Percentiles rank a stretch among this genome's conserved stretches.
Evolutionary conservation across 2,888 invertebrate genomes (phyloP).

Genomic region (Prosapia bicincta): DNA sequence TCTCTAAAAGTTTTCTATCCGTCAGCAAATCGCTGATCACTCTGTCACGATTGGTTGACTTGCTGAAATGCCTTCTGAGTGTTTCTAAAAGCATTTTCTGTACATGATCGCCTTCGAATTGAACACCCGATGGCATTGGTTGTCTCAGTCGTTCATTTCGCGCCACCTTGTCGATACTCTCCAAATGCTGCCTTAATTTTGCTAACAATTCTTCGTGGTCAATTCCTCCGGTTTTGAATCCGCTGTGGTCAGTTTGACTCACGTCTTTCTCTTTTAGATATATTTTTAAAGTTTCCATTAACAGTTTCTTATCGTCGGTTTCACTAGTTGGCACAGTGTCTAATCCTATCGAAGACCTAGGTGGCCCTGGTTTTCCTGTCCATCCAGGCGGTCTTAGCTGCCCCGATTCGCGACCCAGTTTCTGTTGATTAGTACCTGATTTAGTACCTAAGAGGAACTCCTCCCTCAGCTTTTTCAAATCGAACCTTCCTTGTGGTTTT

Average conservation of each 20-base stretch:
- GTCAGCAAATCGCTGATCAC: slow-evolving; percentile 70
- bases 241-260: slow-evolving; percentile 43
- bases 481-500: slow-evolving; percentile 61
- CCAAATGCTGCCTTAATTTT: slow-evolving; percentile 58
- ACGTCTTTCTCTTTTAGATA: slow-evolving; percentile 56
- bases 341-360: slow-evolving; percentile 45
- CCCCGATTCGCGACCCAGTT: neutral
- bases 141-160: slow-evolving; percentile 33
- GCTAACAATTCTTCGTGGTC: slow-evolving; percentile 63
- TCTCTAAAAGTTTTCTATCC: slow-evolving; percentile 68
- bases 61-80: slow-evolving; percentile 62
- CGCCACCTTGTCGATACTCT: slow-evolving; percentile 44
- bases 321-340: slow-evolving; percentile 30
- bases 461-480: slow-evolving; percentile 63
- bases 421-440: neutral
- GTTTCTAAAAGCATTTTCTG: slow-evolving; percentile 63
- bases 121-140: slow-evolving; percentile 17
- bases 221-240: slow-evolving; percentile 38
- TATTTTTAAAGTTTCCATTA: slow-evolving; percentile 63
- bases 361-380: slow-evolving; percentile 23
- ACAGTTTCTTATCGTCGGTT: slow-evolving; percentile 54
- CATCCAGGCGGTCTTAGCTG: neutral
- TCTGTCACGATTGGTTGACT: slow-evolving; percentile 61
- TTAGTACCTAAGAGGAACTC: slow-evolving; percentile 57
- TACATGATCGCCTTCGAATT: slow-evolving; percentile 46